Conservation (phyloP, 2,797 vertebrate species). For the Schizothorax lantsangensis region DNA sequence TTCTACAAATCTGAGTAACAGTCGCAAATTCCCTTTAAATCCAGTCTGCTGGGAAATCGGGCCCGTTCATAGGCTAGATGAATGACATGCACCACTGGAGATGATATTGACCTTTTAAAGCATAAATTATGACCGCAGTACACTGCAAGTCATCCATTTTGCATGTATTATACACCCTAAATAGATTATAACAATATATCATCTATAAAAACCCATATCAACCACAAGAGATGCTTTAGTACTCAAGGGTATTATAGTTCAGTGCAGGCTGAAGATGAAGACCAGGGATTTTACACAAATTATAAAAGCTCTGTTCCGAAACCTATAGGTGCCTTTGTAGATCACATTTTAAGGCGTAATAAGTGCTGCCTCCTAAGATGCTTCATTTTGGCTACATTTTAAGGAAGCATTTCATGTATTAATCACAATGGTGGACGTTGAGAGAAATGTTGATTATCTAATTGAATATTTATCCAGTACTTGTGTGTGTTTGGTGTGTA, state of each 20-base stretch:
- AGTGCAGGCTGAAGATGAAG: neutral
- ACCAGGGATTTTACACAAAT: neutral
- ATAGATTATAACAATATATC: constrained; percentile 17
- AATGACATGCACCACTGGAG: constrained; percentile 26
- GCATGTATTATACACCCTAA: neutral
- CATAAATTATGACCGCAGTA: neutral
- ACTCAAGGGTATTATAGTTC: neutral
- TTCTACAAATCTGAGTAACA: constrained; percentile 84
- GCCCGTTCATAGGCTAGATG: constrained; percentile 68
- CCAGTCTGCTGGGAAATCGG: constrained; percentile 84
- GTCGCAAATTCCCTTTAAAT: constrained; percentile 90
- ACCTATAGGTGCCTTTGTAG: neutral
- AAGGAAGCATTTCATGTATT: neutral
- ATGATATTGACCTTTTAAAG: constrained; percentile 17
- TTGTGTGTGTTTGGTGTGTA: neutral
- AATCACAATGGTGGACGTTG: neutral
- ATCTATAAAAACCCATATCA: constrained; percentile 9
- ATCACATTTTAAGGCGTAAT: neutral
- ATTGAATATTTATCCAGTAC: neutral
- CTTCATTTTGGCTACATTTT: neutral
- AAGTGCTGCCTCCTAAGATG: neutral
- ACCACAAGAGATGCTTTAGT: neutral
- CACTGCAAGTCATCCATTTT: neutral
- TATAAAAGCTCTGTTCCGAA: neutral
- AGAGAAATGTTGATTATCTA: neutral